Base-by-base conservation (phyloP, 1,140 invertebrate species). In the Aporrectodea caliginosa region DNA sequence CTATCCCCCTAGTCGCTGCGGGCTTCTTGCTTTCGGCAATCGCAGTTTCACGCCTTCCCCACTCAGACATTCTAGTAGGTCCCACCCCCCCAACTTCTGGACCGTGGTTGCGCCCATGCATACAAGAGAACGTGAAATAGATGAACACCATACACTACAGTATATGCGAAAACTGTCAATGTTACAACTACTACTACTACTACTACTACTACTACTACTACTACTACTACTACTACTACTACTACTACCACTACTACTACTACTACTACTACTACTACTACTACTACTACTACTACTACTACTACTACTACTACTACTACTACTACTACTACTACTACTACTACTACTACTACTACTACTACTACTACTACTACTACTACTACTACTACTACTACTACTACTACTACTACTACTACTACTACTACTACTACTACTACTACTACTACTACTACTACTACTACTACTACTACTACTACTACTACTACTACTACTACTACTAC, bases 131-230 rank as follows among this genome's bases (percentile, higher is more conserved):
- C 43, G 22, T 58, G 43, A 12, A 6, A 12, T 58, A 12, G 6
- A 12, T 58, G 43, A 12, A 58, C 22, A 6, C 22, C 22, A 12
- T 22, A 58, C 6, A 58, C 43, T 58, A 58, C 22, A 58, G 6
- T 58, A 22, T 58, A 58, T 58, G 22, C 43, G 22, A 58, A 58
- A 58, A 58, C 43, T 58, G 43, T 22, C 22, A 22, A 6, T 58
- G 43, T 22, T 58, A 58, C 43, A 12, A 58, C 43, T 58, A 58
- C 43, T 58, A 58, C 43, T 58, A 58, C 43, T 58, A 58, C 43
- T 58, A 58, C 43, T 58, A 58, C 43, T 58, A 58, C 43, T 58
- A 58, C 43, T 58, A 58, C 43, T 58, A 58, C 43, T 58, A 58
- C 43, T 58, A 58, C 43, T 58, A 58, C 43, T 58, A 58, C 43